A percentile compares a stretch with the other conserved stretches of the same genome.
Evolutionary conservation across 2,113 vertebrate species (phyloP).

Genomic region (Hippolais icterina): DNA sequence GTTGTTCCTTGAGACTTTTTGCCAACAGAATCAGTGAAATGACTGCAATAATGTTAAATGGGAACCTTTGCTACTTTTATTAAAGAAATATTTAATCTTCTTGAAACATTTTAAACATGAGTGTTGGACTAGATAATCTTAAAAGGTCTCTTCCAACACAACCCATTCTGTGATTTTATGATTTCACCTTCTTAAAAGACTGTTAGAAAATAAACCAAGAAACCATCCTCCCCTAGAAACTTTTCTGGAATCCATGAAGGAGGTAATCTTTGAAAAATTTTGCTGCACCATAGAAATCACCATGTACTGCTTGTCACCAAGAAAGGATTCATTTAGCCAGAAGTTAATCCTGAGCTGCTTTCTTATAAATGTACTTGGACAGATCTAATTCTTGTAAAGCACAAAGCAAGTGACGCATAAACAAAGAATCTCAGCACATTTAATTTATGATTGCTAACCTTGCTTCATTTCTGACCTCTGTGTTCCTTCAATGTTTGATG

Average conservation of each 20-base stretch:
- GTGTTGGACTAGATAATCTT: neutral
- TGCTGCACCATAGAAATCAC: neutral
- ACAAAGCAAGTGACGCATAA: constrained; percentile 4
- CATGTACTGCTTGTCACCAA: neutral
- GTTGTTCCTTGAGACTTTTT: neutral
- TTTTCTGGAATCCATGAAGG: neutral
- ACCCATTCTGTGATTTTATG: neutral
- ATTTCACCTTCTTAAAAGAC: neutral
- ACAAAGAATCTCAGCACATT: neutral
- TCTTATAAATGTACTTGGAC: neutral
- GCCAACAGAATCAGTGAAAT: neutral
- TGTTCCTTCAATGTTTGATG: neutral
- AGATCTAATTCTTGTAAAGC: neutral
- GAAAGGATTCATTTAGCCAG: constrained; percentile 16
- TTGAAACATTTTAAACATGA: neutral
- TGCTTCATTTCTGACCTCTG: neutral
- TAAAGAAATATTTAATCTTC: neutral
- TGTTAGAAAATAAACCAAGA: neutral
- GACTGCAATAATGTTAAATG: neutral
- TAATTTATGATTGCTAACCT: neutral
- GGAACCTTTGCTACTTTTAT: neutral
- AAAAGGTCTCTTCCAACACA: neutral
- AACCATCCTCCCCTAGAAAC: neutral
- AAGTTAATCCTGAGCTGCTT: neutral
- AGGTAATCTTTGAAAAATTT: neutral